Conservation (phyloP, 2,888 invertebrate species). For the Erebia epiphron region DNA sequence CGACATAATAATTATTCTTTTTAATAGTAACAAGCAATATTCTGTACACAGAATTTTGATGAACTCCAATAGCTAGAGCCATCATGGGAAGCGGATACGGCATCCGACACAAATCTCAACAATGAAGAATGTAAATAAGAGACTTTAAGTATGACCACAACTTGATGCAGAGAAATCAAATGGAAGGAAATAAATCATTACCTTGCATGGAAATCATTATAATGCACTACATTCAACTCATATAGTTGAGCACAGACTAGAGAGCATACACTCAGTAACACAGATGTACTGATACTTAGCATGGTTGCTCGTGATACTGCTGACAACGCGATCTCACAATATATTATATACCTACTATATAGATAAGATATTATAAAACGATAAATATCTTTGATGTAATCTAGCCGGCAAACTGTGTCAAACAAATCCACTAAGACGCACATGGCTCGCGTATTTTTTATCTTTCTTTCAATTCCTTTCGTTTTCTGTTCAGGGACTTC, state of each 20-base stretch:
- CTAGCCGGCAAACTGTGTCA: slow-evolving; percentile 8
- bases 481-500: no score
- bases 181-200: slow-evolving; percentile 41
- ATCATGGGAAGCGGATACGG: no score
- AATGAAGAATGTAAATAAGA: no score
- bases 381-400: slow-evolving; percentile 17
- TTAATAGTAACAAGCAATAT: no score
- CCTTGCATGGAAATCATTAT: slow-evolving; percentile 76
- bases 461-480: no score
- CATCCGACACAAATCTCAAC: no score
- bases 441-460: not conserved
- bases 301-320: slow-evolving; percentile 6
- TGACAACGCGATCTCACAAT: slow-evolving; percentile 11
- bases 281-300: slow-evolving; percentile 32
- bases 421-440: not conserved
- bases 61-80: no score
- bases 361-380: slow-evolving; percentile 14
- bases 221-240: slow-evolving; percentile 68
- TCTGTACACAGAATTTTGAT: no score
- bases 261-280: slow-evolving; percentile 42
- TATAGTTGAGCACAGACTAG: slow-evolving; percentile 50
- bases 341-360: not conserved
- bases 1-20: no score
- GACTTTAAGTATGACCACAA: no score
- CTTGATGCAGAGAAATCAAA: not conserved